Base-by-base conservation (phyloP, 2,797 vertebrate genomes). In the Sebastes variabilis region DNA sequence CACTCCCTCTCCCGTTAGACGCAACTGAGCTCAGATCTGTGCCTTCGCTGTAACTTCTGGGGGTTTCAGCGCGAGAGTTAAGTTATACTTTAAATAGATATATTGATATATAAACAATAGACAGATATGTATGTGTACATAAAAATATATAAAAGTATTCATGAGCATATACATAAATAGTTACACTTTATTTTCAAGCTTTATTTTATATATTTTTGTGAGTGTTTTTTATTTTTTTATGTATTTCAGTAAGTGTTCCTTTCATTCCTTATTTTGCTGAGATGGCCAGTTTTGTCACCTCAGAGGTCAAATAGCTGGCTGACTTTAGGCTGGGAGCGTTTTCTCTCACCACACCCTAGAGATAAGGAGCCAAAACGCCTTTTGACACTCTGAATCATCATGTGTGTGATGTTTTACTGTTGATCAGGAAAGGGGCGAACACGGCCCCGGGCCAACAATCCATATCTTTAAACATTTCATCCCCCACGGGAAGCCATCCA, bases 121-220 rank as follows among this genome's bases (percentile, higher is more conserved):
- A 89, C 72, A 88, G 76, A 90, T 93, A 91, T 90, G 84, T 92
- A 91, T 83, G 85, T 93, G 90, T 94, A 94, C 72, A 95, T 93
- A 93, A 60, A 93, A 86, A 94, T 90, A 92, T 93, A 94, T 94
- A 89, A 91, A 94, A 90, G 89, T 94, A 94, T 95, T 93, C 92
- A 92, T 92, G 88, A 91, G 91, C 94, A 89, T 92, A 95, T 93
- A 87, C 91, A 91, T 91, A 90, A 93, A 93, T 94, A 93, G 86
- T 93, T 93, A 92, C 90, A 92, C 90, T 94, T 96, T 96, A 95
- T 95, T 95, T 93, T 91, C 82, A 88, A 95, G 94, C 94, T 95
- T 94, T 94, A 94, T 94, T 95, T 91, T 90, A 85, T 93, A 88
- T 91, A 93, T 88, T 88, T 92, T 92, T 86, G 80, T 90, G 90